Evolutionary conservation across 1,140 invertebrate species (phyloP), one percentile per base, ranked within the genome.

Genomic region (Megalonaias nervosa): DNA sequence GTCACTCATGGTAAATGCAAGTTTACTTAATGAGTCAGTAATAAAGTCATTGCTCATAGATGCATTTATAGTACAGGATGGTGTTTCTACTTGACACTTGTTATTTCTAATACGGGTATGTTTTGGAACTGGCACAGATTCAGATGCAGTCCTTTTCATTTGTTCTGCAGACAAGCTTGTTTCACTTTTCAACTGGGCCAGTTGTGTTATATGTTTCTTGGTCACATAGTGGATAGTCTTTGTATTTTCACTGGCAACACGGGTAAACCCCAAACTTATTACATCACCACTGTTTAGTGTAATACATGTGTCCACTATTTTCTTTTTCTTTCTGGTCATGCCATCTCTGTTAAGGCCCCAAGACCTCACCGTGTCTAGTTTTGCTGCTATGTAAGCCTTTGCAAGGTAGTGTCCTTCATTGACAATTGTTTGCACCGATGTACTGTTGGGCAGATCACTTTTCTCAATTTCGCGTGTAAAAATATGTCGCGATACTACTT

Each of bases 1-100:
- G 58, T 75, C 67, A 70, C 58, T 61, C 74, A 69, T 75, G 11
- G 66, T 75, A 23, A 75, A 68, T 16, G 74, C 66, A 5, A 75
- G 21, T 59, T 69, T 69, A 58, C 4, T n/a, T 19, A 70, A 59
- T 21, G 38, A 65, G 9, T 55, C 13, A 0, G 11, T 16, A 62
- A 76, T 55, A 65, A 59, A 76, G 6, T 12, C 26, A 4, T 31
- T 31, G 26, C 2, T 31, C 26, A 3, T 31, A 31, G 26, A 31
- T 31, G 26, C 26, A 31, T 31, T 31, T 31, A 31, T 31, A 31
- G 26, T 31, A 31, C 26, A 31, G 1, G 26, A 31, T 31, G 26
- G 26, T 31, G 26, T 31, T 31, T 31, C 1, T 31, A 31, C 0
- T 31, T 31, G 26, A 31, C 2, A 31, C 26, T 31, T 31, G 26